Base-by-base conservation (phyloP, 1,140 invertebrate species). In the Heliconius eleuchia region DNA sequence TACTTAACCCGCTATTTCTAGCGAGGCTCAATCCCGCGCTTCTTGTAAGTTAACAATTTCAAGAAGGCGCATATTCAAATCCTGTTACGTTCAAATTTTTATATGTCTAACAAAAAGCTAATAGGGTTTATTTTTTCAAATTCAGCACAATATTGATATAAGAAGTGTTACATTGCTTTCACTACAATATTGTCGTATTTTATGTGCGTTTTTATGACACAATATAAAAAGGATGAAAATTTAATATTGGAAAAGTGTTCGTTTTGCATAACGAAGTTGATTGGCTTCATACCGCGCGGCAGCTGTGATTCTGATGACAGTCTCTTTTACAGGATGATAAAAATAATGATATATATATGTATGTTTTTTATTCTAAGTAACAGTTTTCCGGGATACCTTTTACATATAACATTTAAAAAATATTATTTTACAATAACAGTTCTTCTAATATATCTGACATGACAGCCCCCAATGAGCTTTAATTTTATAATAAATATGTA, bases 211-310 rank as follows among this genome's bases (percentile, higher is more conserved):
- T 60, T 60, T 60, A 60, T 60, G n/a, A 60, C 55, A 60, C 55
- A 60, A 60, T 23, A 60, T 60, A 27, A 60, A 60, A 60, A 60
- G n/a, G 55, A 60, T 60, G 55, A 60, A 60, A 60, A 60, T 60
- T 60, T 60, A 9, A 60, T 60, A 60, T 60, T n/a, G 55, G 55
- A 60, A 60, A 60, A 60, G 55, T 60, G 55, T 60, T 27, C 55
- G 55, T 60, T 60, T 60, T 60, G 55, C 55, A 60, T 60, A 60
- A 60, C 55, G 55, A 27, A 60, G n/a, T 60, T 27, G 55, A 60
- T 60, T 60, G 55, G 55, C 55, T 60, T 11, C 19, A 60, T 27
- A 11, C 2, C 19, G 55, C 19, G 55, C 19, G 55, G 55, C n/a
- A 60, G 55, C 55, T 60, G 55, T 60, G 55, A 60, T 60, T 23